A percentile compares a stretch with the other conserved stretches of the same genome.
phyloP scores from a whole-genome alignment of 1,140 invertebrate species.

The Leptinotarsa undecemlineata region DNA sequence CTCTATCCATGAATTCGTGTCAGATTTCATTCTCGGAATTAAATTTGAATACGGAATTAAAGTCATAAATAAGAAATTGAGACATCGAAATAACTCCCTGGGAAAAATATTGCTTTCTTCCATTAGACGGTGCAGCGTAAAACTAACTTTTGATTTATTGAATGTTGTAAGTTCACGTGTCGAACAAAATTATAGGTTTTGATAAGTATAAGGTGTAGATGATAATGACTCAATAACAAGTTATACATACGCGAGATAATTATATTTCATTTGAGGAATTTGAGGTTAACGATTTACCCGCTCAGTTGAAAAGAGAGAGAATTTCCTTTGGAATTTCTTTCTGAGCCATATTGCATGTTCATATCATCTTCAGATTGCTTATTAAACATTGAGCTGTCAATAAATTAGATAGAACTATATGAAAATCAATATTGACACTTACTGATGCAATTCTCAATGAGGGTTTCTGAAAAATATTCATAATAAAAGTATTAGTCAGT shows the following conservation, averaged over 20 bases:
- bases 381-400: too few relatives aligned
- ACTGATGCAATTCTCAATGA: too few relatives aligned
- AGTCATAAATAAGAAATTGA: constrained; percentile 22
- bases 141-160: constrained; percentile 26
- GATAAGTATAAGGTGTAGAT: constrained; percentile 15
- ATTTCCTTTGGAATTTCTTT: too few relatives aligned
- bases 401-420: too few relatives aligned
- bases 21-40: background rate
- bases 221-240: constrained; percentile 26
- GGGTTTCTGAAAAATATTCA: too few relatives aligned
- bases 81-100: constrained; percentile 20
- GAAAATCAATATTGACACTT: too few relatives aligned
- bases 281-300: constrained; percentile 14
- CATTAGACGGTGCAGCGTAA: constrained; percentile 17
- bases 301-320: background rate
- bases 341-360: too few relatives aligned
- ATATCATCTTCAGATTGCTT: too few relatives aligned
- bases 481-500: too few relatives aligned
- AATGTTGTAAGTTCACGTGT: constrained; percentile 16
- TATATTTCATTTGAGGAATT: constrained; percentile 23
- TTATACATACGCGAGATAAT: constrained; percentile 13
- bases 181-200: constrained; percentile 24
- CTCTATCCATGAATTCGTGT: background rate
- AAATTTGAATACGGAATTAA: constrained; percentile 10
- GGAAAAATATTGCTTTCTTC: constrained; percentile 10